Percentiles rank a stretch among this genome's conserved stretches.
phyloP scores from a whole-genome alignment of 37 sponge, comb jelly and placozoan genomes.

The Theonella swinhoei region DNA sequence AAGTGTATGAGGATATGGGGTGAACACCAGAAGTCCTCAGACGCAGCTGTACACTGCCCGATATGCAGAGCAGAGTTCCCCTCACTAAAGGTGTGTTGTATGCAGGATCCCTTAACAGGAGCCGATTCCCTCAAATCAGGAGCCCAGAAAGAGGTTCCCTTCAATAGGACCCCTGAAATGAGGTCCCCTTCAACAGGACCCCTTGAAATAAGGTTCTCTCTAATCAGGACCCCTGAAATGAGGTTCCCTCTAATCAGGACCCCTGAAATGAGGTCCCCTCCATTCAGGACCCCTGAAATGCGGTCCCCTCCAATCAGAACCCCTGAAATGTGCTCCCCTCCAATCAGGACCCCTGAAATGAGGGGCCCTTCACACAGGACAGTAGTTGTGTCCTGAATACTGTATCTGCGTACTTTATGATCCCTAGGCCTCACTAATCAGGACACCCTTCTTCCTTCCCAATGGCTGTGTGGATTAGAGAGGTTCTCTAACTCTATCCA shows the following conservation, averaged over 20 bases:
- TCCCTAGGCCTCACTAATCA: too few species aligned
- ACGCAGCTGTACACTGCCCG: constrained; percentile 77
- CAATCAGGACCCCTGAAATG: too few species aligned
- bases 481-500: too few species aligned
- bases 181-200: too few species aligned
- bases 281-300: background rate
- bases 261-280: too few species aligned
- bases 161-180: too few species aligned
- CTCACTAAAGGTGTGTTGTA: constrained; percentile 62
- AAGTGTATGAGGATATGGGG: constrained; percentile 98
- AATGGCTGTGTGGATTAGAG: too few species aligned
- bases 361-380: too few species aligned
- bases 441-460: too few species aligned
- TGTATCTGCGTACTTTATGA: too few species aligned
- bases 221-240: constrained; percentile 9
- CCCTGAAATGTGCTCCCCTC: too few species aligned
- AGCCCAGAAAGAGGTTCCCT: background rate
- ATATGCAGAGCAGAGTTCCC: constrained; percentile 93
- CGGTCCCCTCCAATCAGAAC: constrained; percentile 30
- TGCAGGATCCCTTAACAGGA: background rate
- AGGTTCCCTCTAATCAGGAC: background rate
- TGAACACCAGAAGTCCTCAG: constrained; percentile 81
- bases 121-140: background rate
- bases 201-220: background rate
- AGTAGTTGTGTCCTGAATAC: too few species aligned